Percentiles rank a stretch among this genome's conserved stretches.
Evolutionary conservation across 2,888 invertebrate genomes (phyloP).

Genomic region (Andrena bucephala): DNA sequence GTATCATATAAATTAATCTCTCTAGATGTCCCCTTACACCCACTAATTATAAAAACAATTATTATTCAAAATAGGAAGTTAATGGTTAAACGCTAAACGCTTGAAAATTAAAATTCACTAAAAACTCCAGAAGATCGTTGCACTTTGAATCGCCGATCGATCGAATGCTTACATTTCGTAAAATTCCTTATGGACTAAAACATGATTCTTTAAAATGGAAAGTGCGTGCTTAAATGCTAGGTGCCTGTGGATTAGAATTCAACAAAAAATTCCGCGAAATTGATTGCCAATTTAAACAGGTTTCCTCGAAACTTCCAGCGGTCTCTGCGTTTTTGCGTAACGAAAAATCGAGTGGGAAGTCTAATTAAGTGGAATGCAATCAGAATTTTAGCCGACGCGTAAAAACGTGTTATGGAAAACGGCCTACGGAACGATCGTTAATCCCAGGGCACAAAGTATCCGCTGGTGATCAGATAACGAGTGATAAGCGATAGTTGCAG

Average conservation of each 20-base stretch:
- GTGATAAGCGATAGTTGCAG: conserved; percentile 25
- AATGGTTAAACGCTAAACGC: too few species aligned
- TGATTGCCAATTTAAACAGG: conserved; percentile 24
- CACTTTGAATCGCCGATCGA: not conserved
- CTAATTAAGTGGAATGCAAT: conserved; percentile 42
- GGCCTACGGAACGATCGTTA: conserved; percentile 28
- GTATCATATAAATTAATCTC: not conserved
- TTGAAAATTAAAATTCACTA: not conserved
- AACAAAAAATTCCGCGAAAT: conserved; percentile 22
- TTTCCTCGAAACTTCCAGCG: not conserved
- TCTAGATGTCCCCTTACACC: not conserved
- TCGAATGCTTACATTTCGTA: not conserved
- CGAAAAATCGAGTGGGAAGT: conserved; percentile 30
- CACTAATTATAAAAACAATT: too few species aligned
- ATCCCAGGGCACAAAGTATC: conserved; percentile 13
- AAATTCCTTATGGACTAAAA: not conserved
- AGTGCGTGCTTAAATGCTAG: not conserved
- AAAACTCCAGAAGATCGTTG: not conserved
- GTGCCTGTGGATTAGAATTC: not conserved
- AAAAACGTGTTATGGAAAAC: conserved; percentile 12
- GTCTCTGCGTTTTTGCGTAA: conserved; percentile 20
- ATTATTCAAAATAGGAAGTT: too few species aligned
- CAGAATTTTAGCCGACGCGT: not conserved
- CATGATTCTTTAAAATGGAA: not conserved
- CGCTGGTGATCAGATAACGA: conserved; percentile 2